These are phyloP conservation scores for Myoxocephalus aenaeus DNA, from an alignment of 2,797 vertebrate genomes.

Conservation along the genomic window DNA sequence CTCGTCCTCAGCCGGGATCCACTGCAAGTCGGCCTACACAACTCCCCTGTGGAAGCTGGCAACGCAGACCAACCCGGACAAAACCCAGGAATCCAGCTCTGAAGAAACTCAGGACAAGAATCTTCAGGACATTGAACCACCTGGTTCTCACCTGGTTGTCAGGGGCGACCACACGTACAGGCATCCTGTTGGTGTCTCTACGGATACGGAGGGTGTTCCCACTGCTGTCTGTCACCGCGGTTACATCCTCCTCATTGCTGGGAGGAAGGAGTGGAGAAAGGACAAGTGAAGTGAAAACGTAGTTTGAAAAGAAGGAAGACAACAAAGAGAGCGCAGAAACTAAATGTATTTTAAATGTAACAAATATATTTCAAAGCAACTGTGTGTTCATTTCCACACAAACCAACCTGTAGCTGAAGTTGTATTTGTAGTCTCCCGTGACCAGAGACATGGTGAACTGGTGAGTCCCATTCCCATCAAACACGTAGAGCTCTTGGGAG, in stretches of 20 bases:
- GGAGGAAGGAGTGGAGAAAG: neutral
- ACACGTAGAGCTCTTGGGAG: slow-evolving; percentile 97
- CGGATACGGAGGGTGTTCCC: slow-evolving; percentile 96
- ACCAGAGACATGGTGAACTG: slow-evolving; percentile 96
- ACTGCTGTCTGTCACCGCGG: slow-evolving; percentile 94
- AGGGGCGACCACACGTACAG: slow-evolving; percentile 95
- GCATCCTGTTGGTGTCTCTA: slow-evolving; percentile 95
- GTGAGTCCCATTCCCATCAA: slow-evolving; percentile 96
- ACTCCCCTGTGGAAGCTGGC: too few species aligned
- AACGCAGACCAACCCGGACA: too few species aligned
- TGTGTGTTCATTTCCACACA: neutral
- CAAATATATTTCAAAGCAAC: too few species aligned
- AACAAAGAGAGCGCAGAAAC: neutral
- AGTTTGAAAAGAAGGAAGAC: neutral
- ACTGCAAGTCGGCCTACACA: too few species aligned
- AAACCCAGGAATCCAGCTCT: too few species aligned
- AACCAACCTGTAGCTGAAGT: slow-evolving; percentile 92
- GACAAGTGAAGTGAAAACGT: slow-evolving; percentile 1
- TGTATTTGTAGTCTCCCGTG: slow-evolving; percentile 96
- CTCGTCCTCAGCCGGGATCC: too few species aligned
- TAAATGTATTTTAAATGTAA: neutral
- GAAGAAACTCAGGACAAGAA: too few species aligned
- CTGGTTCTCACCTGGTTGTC: slow-evolving; percentile 98
- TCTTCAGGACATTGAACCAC: too few species aligned
- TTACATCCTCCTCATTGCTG: slow-evolving; percentile 96